These are phyloP conservation scores for Passerina amoena DNA, from an alignment of 2,113 vertebrate genomes.

Conservation along the genomic window DNA sequence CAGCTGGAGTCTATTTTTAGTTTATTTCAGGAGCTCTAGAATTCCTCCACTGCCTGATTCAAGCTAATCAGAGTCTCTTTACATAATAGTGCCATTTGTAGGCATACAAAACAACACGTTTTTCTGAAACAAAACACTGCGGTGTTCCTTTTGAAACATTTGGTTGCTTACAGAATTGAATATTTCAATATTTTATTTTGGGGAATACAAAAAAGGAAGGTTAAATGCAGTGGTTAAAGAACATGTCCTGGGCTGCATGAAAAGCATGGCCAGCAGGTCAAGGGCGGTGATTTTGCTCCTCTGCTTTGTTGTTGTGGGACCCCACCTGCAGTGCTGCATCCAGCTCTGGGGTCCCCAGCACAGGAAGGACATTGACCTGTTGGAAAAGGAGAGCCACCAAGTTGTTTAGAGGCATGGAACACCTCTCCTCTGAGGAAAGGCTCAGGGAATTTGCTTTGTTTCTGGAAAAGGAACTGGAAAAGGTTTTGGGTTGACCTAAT, in stretches of 20 bases:
- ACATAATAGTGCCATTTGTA: neutral
- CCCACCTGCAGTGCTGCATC: neutral
- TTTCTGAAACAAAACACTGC: neutral
- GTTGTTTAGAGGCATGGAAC: neutral
- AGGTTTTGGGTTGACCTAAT: neutral
- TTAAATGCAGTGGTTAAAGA: neutral
- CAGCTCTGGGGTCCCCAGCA: neutral
- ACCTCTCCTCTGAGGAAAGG: neutral
- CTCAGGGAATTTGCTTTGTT: neutral
- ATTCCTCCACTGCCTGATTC: neutral
- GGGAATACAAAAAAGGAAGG: neutral
- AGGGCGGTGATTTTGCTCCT: neutral
- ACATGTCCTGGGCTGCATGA: neutral
- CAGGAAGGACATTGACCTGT: too few species aligned
- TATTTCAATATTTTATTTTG: neutral
- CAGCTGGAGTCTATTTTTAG: constrained; percentile 55
- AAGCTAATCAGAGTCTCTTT: constrained; percentile 22
- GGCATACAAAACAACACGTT: neutral
- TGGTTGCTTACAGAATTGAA: neutral
- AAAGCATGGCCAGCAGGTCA: neutral
- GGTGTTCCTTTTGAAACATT: neutral
- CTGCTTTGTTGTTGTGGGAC: neutral
- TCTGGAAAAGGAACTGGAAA: neutral
- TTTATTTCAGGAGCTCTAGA: constrained; percentile 40
- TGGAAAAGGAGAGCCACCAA: neutral